Evolutionary conservation across 2,797 vertebrate genomes (phyloP), one percentile per base, ranked within the genome.

Genomic region (Percopsis omiscomaycus): DNA sequence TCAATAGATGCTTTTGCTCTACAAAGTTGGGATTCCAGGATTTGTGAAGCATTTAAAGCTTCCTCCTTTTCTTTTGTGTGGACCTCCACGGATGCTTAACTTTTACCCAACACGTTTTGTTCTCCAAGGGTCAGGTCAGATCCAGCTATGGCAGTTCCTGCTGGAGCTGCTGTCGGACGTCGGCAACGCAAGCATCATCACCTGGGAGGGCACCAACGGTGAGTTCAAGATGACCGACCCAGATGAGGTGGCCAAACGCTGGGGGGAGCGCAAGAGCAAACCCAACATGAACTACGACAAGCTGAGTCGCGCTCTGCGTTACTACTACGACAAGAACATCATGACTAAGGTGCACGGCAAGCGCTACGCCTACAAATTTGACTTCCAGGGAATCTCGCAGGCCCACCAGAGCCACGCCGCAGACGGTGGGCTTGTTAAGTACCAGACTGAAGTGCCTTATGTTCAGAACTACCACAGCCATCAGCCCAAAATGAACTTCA

Each of bases 321-420:
- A 95, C 87, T 95, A 95, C 88, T 95, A 95, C 0, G 94, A 95
- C 90, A 94, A 95, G 84, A 94, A 93, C 90, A 95, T 95, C 89
- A 95, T 95, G 94, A 94, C 93, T 52, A 95, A 95, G 75, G 93
- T 94, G 73, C 93, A 94, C 11, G 94, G 94, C 67, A 95, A 95
- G 79, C 90, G 94, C 69, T 95, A 95, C 45, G 94, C 94, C 71
- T 95, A 95, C 92, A 94, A 93, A 73, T 95, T 95, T 59, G 94
- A 94, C 88, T 94, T 95, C 91, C 92, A 94, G 37, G 94, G 94
- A 67, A 94, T 95, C 84, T 93, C 93, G 2, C 90, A 94, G 83
- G 91, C 91, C 1, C 93, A 94, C 75, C 94, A 95, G 86, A 91
- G 80, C 62, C 94, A 95, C 56, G 56, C 84, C 0, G 79, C 80